Evolutionary conservation across 2,797 vertebrate genomes (phyloP), one percentile per base, ranked within the genome.

Genomic region (Rhinella marina): DNA sequence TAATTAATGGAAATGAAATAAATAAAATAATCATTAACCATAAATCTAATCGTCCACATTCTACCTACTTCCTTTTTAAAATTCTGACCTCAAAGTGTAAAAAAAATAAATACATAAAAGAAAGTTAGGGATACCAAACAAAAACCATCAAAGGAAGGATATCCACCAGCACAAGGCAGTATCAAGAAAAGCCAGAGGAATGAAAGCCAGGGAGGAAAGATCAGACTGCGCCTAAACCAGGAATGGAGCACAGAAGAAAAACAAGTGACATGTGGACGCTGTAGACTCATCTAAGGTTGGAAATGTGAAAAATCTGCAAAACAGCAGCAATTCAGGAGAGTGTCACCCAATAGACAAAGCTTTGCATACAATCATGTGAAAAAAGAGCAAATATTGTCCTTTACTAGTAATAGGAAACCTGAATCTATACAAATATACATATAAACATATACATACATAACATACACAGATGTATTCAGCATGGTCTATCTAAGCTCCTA

Each of bases 101-200:
- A 13, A 32, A 0, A 48, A 73, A 21, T 16, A 79, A 86, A 21
- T 41, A 78, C 79, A 16, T 19, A 48, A 48, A 64, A 56, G 17
- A 16, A 82, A 64, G 12, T 17, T 73, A 23, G 13, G 25, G 56
- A 32, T 80, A 59, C 21, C 59, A 29, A 84, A n/a, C 19, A 79
- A 29, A 86, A 80, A 56, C 23, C 41, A 13, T n/a, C 73, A 76
- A 92, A 91, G 92, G 91, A 93, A 96, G 95, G 95, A 96, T 96
- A 96, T 96, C 95, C 95, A 96, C 95, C 95, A 96, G 94, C 95
- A 96, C 90, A 96, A 90, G 91, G 95, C 95, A 95, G 95, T 96
- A 94, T 96, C 95, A 94, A 96, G 95, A 94, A 96, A 96, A 95
- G 95, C 95, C 95, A 96, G 91, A 93, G 95, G 95, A 92, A 96